Evolutionary conservation across 1,140 invertebrate genomes (phyloP).

Genomic region (Dreissena polymorpha): DNA sequence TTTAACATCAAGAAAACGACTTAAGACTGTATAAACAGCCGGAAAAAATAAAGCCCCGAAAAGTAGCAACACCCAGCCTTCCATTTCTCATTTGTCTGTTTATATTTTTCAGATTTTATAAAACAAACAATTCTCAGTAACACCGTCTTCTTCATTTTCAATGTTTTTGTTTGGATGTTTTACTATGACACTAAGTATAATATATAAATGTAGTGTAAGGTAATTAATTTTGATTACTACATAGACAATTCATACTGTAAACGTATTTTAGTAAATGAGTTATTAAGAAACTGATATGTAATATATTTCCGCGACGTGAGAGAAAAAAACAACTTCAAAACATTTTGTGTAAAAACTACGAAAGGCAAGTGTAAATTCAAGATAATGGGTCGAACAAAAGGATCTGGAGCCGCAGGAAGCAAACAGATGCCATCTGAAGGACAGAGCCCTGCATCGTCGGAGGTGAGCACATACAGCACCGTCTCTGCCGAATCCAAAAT

Average conservation of each 20-base stretch:
- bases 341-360: no score
- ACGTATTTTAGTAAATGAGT: no score
- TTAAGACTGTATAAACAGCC: slow-evolving; percentile 29
- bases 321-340: no score
- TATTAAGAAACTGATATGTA: background rate
- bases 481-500: slow-evolving; percentile 68
- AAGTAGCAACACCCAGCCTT: background rate
- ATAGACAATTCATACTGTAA: no score
- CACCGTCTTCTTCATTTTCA: background rate
- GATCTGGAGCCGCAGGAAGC: slow-evolving; percentile 49
- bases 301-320: background rate
- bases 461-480: slow-evolving; percentile 52
- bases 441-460: slow-evolving; percentile 60
- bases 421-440: slow-evolving; percentile 43
- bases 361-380: no score
- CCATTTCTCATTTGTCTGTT: background rate
- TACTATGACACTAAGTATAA: no score
- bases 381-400: slow-evolving; percentile 66
- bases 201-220: no score
- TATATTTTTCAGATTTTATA: background rate
- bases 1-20: slow-evolving; percentile 6
- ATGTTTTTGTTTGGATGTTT: background rate
- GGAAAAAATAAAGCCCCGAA: slow-evolving; percentile 49
- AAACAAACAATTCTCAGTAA: background rate
- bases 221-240: no score